Conservation (phyloP, 2,797 vertebrate species). For the Mareca strepera region DNA sequence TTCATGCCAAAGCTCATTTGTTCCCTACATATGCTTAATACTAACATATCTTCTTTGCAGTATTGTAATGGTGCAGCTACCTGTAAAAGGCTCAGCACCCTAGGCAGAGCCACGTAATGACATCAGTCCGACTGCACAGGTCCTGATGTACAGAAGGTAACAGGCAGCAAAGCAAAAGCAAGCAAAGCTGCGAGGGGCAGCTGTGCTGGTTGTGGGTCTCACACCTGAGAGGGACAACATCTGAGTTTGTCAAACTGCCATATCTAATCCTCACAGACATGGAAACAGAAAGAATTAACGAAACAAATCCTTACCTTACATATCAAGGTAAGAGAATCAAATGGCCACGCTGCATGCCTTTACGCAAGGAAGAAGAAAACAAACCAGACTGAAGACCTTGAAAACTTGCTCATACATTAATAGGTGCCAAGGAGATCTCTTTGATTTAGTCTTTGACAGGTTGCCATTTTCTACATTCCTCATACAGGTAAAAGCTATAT, state of each 20-base stretch:
- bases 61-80: neutral
- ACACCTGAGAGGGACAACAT: neutral
- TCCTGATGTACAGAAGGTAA: neutral
- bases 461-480: slow-evolving; percentile 46
- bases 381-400: slow-evolving; percentile 10
- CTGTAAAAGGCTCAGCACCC: neutral
- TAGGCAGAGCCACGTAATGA: accelerated
- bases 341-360: neutral
- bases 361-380: neutral
- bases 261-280: accelerated
- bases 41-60: neutral
- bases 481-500: slow-evolving; percentile 37
- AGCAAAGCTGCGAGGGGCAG: neutral
- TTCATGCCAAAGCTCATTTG: accelerated
- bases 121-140: neutral
- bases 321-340: neutral
- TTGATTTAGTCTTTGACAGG: slow-evolving; percentile 41
- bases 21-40: neutral
- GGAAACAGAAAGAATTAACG: neutral
- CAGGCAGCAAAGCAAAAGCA: neutral
- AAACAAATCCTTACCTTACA: neutral
- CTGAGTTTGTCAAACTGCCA: neutral
- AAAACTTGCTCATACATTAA: neutral
- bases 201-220: neutral
- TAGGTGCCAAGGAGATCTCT: slow-evolving; percentile 27